Conservation (phyloP, 2,888 invertebrate species). For the Drosophila macrospina region DNA sequence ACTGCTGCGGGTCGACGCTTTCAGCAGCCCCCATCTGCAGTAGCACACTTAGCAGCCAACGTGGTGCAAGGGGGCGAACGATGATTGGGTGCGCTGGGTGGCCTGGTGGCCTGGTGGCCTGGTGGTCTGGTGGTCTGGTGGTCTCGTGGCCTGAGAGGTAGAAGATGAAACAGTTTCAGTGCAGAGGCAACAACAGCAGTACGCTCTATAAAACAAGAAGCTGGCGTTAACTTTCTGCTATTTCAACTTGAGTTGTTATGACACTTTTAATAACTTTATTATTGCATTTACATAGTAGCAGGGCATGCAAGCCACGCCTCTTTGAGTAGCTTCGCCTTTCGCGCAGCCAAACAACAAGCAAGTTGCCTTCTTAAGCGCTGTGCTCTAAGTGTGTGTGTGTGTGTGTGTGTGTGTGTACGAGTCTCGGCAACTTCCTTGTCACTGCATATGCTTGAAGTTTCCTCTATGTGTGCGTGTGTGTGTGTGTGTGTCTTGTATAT, state of each 20-base stretch:
- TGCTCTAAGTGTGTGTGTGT: conserved; percentile 8
- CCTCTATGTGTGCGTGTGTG: conserved; percentile 38
- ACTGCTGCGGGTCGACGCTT: conserved; percentile 65
- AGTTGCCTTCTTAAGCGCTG: conserved; percentile 61
- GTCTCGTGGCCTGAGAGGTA: neutral
- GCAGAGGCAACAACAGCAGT: conserved; percentile 29
- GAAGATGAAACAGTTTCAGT: conserved; percentile 24
- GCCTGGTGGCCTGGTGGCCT: neutral
- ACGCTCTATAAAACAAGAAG: conserved; percentile 61
- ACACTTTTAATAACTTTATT: conserved; percentile 85
- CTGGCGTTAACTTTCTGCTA: conserved; percentile 72
- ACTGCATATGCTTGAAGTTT: conserved; percentile 68
- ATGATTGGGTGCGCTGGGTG: neutral
- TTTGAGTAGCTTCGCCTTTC: conserved; percentile 3
- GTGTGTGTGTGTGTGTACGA: conserved; percentile 1
- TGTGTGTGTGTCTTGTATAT: conserved; percentile 54
- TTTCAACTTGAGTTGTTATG: conserved; percentile 83
- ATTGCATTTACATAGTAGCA: conserved; percentile 82
- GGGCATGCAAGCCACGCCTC: conserved; percentile 49
- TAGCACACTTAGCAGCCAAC: conserved; percentile 27
- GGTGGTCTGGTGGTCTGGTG: neutral
- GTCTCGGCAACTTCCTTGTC: conserved; percentile 34
- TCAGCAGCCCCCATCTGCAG: conserved; percentile 43
- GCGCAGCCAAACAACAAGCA: conserved; percentile 50
- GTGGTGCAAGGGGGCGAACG: neutral